phyloP scores from a whole-genome alignment of 2,888 invertebrate genomes.

The Drosophila nr. perissopoda region DNA sequence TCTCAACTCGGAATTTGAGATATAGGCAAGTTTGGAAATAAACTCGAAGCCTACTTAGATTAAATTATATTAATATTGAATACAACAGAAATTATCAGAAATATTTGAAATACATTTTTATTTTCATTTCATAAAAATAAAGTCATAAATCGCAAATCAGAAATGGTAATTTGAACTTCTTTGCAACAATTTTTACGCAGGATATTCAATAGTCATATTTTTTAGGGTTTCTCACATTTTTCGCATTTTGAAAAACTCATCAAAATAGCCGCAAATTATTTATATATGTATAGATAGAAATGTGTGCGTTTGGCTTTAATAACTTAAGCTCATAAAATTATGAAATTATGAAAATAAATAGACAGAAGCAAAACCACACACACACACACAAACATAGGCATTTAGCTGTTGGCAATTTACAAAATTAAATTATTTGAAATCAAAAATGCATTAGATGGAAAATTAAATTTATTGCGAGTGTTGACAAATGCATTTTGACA shows the following conservation, averaged over 20 bases:
- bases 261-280: slow-evolving; percentile 31
- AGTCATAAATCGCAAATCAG: too few species aligned
- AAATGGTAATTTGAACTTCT: not conserved
- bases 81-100: too few species aligned
- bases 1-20: not conserved
- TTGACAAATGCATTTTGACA: slow-evolving; percentile 59
- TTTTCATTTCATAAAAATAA: too few species aligned
- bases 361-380: slow-evolving; percentile 35
- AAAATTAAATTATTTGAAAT: slow-evolving; percentile 56
- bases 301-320: slow-evolving; percentile 63
- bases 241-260: slow-evolving; percentile 36
- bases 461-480: slow-evolving; percentile 29
- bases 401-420: slow-evolving; percentile 35
- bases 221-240: slow-evolving; percentile 25
- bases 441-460: slow-evolving; percentile 56
- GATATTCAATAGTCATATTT: slow-evolving; percentile 7
- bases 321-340: slow-evolving; percentile 76
- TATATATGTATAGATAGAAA: slow-evolving; percentile 15
- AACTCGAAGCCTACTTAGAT: not conserved
- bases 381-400: slow-evolving; percentile 9
- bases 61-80: too few species aligned
- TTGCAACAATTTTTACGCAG: slow-evolving; percentile 1
- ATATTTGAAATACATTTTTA: too few species aligned
- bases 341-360: slow-evolving; percentile 79
- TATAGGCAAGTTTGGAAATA: not conserved